Evolutionary conservation across 2,888 invertebrate genomes (phyloP).

Genomic region (Lacanobia wlatinum): DNA sequence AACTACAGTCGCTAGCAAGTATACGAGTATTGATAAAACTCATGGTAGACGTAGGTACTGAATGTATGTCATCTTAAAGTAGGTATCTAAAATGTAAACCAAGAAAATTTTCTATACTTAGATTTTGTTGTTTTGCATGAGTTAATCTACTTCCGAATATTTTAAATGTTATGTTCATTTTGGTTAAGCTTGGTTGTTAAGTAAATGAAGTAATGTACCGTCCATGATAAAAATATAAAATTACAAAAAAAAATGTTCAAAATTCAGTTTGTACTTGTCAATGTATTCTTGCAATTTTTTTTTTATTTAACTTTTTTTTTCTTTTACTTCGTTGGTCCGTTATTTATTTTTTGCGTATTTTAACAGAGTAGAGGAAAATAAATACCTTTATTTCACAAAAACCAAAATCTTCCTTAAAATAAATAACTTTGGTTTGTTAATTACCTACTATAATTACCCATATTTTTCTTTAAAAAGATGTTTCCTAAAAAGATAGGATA

Average conservation of each 20-base stretch:
- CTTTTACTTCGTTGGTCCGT: neutral
- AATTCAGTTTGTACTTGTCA: neutral
- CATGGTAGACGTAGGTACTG: no score
- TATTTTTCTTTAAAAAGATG: neutral
- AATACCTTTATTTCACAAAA: no score
- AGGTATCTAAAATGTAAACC: no score
- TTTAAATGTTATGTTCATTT: slow-evolving; percentile 9
- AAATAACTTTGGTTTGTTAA: no score
- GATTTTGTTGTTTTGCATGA: neutral
- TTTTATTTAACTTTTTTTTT: neutral
- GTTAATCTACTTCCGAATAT: neutral
- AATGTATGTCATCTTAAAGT: no score
- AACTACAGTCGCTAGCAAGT: no score
- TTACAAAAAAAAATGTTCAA: neutral
- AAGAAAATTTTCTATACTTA: no score
- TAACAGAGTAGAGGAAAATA: no score
- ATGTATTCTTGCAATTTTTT: neutral
- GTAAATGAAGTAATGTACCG: slow-evolving; percentile 13
- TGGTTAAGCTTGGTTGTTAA: slow-evolving; percentile 11
- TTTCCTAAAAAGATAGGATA: neutral
- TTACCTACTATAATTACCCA: no score
- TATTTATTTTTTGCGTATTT: neutral
- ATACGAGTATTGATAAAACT: no score
- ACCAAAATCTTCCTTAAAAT: no score
- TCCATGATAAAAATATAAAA: slow-evolving; percentile 1